Conservation (phyloP, 1,140 invertebrate species). For the Megalopta genalis region DNA sequence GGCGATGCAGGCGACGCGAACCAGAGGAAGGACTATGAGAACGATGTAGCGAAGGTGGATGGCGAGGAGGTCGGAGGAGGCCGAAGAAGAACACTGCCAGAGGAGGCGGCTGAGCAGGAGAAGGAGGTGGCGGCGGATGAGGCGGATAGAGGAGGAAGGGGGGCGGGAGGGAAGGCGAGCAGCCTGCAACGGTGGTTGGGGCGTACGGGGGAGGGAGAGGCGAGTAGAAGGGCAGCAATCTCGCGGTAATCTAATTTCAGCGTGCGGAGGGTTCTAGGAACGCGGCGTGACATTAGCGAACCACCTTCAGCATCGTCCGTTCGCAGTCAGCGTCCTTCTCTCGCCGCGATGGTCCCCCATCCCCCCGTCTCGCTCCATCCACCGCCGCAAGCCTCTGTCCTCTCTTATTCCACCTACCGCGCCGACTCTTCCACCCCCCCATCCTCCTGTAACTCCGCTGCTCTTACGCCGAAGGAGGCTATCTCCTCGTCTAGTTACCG, state of each 20-base stretch:
- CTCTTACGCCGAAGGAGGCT: conserved; percentile 62
- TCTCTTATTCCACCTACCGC: conserved; percentile 39
- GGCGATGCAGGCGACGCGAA: conserved; percentile 51
- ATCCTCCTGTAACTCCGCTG: conserved; percentile 26
- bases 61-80: conserved; percentile 51
- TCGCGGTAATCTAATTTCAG: conserved; percentile 77
- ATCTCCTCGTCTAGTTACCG: conserved; percentile 67
- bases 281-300: conserved; percentile 73
- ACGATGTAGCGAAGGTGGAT: conserved; percentile 56
- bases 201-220: conserved; percentile 8
- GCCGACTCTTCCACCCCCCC: conserved; percentile 1
- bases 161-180: conserved; percentile 27
- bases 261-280: conserved; percentile 75
- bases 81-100: conserved; percentile 36
- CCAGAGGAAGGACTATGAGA: conserved; percentile 63
- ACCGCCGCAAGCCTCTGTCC: conserved; percentile 23
- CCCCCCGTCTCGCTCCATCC: conserved; percentile 2
- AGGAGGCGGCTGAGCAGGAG: neutral
- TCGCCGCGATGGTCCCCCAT: conserved; percentile 5
- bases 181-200: conserved; percentile 9
- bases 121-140: conserved; percentile 8
- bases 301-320: conserved; percentile 68
- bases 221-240: conserved; percentile 71
- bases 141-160: conserved; percentile 17
- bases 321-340: conserved; percentile 50